Evolutionary conservation across 53 echinoderm and acorn worm species (phyloP).

Genomic region (Luidia sarsii): DNA sequence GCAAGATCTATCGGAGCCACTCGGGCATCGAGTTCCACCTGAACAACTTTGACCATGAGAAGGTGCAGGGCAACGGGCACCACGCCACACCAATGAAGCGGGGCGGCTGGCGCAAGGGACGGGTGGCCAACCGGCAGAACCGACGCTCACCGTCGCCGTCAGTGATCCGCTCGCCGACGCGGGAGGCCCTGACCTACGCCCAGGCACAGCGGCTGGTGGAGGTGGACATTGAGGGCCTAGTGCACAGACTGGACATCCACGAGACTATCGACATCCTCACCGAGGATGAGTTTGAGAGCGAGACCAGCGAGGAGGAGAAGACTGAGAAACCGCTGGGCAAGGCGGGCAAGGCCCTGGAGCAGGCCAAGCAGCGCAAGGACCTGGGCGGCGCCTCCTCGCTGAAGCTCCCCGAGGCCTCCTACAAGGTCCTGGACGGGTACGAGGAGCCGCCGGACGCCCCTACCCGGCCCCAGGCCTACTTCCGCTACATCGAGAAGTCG

Average conservation of each 20-base stretch:
- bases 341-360: conserved; percentile 74
- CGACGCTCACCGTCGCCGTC: conserved; percentile 74
- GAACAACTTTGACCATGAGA: conserved; percentile 89
- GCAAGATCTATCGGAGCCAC: conserved; percentile 84
- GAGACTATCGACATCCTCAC: conserved; percentile 97
- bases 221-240: conserved; percentile 92
- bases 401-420: conserved; percentile 96
- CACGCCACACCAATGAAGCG: conserved; percentile 76
- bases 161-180: conserved; percentile 76
- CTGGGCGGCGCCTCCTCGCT: conserved; percentile 63
- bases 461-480: conserved; percentile 77
- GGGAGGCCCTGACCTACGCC: conserved; percentile 93
- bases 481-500: conserved; percentile 95
- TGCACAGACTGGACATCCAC: conserved; percentile 91
- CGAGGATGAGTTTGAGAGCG: conserved; percentile 88
- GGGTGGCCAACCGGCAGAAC: conserved; percentile 65
- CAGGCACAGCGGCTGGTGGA: conserved; percentile 97
- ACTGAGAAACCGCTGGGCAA: conserved; percentile 78
- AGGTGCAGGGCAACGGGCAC: conserved; percentile 81
- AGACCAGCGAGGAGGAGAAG: conserved; percentile 92
- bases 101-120: conserved; percentile 83
- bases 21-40: conserved; percentile 94
- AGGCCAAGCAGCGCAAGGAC: conserved; percentile 81
- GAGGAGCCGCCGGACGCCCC: conserved; percentile 91
- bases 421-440: conserved; percentile 79